Percentiles rank a stretch among this genome's conserved stretches.
Evolutionary conservation across 2,888 invertebrate species (phyloP).

Genomic region (Nemotelus nigrinus): DNA sequence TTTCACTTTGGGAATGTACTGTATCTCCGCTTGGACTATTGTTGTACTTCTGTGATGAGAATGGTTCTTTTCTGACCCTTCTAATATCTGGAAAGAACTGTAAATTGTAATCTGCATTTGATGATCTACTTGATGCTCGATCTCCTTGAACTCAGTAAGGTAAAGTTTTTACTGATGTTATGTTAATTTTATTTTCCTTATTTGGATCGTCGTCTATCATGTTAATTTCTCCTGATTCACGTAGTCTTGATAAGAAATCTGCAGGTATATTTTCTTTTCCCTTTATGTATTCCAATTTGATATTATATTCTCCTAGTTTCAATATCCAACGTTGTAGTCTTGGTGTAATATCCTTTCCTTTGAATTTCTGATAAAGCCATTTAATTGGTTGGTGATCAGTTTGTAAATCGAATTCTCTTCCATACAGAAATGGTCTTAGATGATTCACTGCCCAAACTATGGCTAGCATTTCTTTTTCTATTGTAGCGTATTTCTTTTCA

Average conservation of each 20-base stretch:
- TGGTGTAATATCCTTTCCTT: background rate
- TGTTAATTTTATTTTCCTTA: no score
- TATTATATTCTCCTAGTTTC: background rate
- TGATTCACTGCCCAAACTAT: slow-evolving; percentile 10
- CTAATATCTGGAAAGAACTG: no score
- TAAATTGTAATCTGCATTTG: no score
- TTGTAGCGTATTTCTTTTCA: background rate
- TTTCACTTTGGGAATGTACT: background rate
- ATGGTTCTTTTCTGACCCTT: no score
- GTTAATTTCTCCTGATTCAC: background rate
- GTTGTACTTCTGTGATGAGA: no score
- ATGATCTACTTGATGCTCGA: no score
- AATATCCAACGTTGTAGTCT: slow-evolving; percentile 1
- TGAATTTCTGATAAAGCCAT: no score
- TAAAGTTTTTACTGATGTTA: no score
- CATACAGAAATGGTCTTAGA: background rate
- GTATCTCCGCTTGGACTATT: no score
- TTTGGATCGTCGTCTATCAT: background rate
- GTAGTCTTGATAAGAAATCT: slow-evolving; percentile 12
- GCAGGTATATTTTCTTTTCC: background rate
- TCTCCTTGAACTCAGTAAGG: no score
- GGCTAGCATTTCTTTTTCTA: slow-evolving; percentile 8
- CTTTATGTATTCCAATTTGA: slow-evolving; percentile 2
- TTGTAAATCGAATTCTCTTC: background rate
- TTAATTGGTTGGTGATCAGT: no score